These are phyloP conservation scores for Trypoxylon attenuatum DNA, from an alignment of 2,888 invertebrate species.

Conservation along the genomic window DNA sequence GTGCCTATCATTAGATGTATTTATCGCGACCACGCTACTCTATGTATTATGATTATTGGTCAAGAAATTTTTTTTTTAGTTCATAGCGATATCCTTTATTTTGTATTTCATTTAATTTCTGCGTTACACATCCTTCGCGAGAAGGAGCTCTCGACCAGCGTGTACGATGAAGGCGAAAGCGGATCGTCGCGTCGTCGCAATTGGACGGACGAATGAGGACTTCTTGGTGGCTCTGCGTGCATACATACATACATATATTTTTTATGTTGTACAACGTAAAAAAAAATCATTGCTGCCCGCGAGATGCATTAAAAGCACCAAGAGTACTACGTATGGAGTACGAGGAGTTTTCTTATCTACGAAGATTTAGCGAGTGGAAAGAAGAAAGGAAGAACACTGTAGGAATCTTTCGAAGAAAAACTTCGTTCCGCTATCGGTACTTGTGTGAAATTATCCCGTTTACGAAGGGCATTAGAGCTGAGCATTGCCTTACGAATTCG, in stretches of 20 bases:
- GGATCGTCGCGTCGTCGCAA: too few relatives aligned
- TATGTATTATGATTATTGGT: conserved; percentile 49
- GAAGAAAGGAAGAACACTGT: too few relatives aligned
- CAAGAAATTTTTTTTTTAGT: conserved; percentile 50
- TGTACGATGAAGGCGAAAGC: conserved; percentile 4
- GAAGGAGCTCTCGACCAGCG: background rate
- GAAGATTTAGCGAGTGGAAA: background rate
- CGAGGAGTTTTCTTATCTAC: conserved; percentile 13
- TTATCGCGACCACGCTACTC: conserved; percentile 61
- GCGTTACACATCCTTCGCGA: conserved; percentile 12
- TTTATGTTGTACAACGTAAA: conserved; percentile 12
- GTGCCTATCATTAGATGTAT: conserved; percentile 72
- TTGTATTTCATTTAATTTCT: conserved; percentile 19
- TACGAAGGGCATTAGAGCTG: conserved; percentile 45
- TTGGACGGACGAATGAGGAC: conserved; percentile 26
- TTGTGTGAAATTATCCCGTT: conserved; percentile 13
- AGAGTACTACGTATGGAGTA: conserved; percentile 25
- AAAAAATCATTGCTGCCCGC: conserved; percentile 12
- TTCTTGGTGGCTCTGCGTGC: conserved; percentile 35
- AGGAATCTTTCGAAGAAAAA: conserved; percentile 7
- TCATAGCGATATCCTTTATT: conserved; percentile 41
- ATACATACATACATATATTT: too few relatives aligned
- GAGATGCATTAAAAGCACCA: conserved; percentile 22
- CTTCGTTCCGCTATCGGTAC: conserved; percentile 3
- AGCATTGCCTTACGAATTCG: conserved; percentile 46